These are phyloP conservation scores for Euphonia xanthogaster DNA, from an alignment of 2,797 vertebrate genomes.

Conservation along the genomic window DNA sequence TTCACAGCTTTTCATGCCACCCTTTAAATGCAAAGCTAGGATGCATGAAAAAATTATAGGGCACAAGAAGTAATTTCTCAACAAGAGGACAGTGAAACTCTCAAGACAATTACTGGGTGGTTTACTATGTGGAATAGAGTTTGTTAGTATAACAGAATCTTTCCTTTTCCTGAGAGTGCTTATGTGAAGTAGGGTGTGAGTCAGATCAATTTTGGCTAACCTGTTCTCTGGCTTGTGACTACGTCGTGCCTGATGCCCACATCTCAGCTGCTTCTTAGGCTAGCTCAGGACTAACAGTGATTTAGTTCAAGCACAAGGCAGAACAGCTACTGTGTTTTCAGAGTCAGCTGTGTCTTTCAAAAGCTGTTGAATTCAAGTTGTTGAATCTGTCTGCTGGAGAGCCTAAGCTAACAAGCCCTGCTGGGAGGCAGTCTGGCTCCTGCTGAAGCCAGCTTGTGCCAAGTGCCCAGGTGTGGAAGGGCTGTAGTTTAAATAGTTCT, in stretches of 20 bases:
- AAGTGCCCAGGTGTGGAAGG: not conserved
- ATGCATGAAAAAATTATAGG: not conserved
- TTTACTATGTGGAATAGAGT: not conserved
- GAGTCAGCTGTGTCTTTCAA: not conserved
- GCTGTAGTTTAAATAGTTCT: not conserved
- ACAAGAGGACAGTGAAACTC: not conserved
- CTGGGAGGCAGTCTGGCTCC: not conserved
- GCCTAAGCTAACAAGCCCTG: not conserved
- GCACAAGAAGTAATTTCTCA: not conserved
- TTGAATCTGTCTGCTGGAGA: not conserved
- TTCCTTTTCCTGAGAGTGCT: not conserved
- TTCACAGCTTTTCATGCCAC: not conserved
- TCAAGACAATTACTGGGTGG: not conserved
- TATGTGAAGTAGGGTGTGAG: not conserved
- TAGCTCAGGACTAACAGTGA: not conserved
- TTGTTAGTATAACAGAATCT: not conserved
- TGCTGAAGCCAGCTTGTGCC: not conserved
- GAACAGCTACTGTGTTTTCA: not conserved
- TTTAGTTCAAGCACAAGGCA: not conserved
- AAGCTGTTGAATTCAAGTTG: not conserved
- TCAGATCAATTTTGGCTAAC: not conserved
- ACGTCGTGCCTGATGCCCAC: rapidly evolving
- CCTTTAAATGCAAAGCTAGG: not conserved
- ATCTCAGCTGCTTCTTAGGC: not conserved
- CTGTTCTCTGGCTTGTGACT: not conserved